Percentiles rank a stretch among this genome's conserved stretches.
Evolutionary conservation across 1,140 invertebrate genomes (phyloP).

Genomic region (Acromyrmex heyeri): DNA sequence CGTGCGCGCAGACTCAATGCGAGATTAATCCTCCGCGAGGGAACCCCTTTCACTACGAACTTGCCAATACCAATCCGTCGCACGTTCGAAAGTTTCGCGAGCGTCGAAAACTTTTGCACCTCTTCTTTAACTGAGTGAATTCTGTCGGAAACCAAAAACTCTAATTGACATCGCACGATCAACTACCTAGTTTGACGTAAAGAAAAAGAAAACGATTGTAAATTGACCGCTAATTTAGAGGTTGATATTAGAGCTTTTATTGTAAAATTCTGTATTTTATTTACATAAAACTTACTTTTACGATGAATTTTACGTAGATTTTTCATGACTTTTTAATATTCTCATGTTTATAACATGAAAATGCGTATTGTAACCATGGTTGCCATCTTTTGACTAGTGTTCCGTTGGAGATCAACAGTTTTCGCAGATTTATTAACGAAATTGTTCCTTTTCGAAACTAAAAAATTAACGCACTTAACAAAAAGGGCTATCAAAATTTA

Average conservation of each 20-base stretch:
- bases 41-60: constrained; percentile 70
- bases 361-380: too few relatives aligned
- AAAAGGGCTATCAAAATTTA: too few relatives aligned
- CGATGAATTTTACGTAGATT: background rate
- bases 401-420: too few relatives aligned
- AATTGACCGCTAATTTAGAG: background rate
- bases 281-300: background rate
- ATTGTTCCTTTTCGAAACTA: too few relatives aligned
- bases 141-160: constrained; percentile 67
- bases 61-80: constrained; percentile 72
- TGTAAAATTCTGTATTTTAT: background rate
- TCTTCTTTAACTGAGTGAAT: constrained; percentile 60
- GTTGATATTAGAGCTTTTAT: background rate
- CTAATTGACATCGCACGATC: constrained; percentile 45
- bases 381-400: too few relatives aligned
- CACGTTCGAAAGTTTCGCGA: constrained; percentile 73
- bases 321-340: constrained; percentile 15
- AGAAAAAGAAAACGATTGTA: background rate
- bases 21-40: constrained; percentile 77
- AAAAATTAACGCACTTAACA: too few relatives aligned
- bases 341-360: background rate
- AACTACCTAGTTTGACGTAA: background rate
- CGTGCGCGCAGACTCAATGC: constrained; percentile 76
- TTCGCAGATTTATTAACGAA: too few relatives aligned
- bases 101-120: constrained; percentile 73